Base-by-base conservation (phyloP, 2,888 invertebrate species). In the Melanostoma scalare region DNA sequence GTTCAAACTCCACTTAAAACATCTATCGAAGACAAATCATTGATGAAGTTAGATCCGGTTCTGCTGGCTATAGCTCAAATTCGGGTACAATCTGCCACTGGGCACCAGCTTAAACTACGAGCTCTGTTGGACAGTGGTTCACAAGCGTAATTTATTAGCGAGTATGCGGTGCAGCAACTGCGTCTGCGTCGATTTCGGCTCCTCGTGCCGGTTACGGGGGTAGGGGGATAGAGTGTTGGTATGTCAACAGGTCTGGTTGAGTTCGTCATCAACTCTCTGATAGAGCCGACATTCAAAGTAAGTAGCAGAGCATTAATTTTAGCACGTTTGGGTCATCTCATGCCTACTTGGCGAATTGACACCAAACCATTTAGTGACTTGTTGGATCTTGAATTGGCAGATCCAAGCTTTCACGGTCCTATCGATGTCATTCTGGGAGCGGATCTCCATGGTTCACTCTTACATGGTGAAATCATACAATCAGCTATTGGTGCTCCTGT, bases 141-240 rank as follows among this genome's bases (percentile, higher is more conserved):
- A 6, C 85, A 85, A 33, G 77, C 80, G 6, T 74, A 71, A 3
- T 78, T 85, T 42, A 77, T 85, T 36, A 81, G 74, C 42, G 76
- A 76, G 69, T 80, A 72, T 69, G 72, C 68, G 0, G 73, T 56
- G 10, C 76, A 80, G 58, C 63, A 80, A 35, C 48, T 77, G 3
- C 58, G 42, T 6, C 52, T 78, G 10, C 73, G 53, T 3, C 68
- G 65, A 46, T 63, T 40, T 8, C 68, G 33, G 4, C n/a, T 74
- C 9, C 58, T 36, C 40, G 68, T 73, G 3, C 53, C 73, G 4
- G 61, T 85, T 5, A 71, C 60, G 53, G 75, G 75, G 9, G 48
- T 85, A 35, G 72, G 75, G 4, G 63, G 73, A 3, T 44, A 36
- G 1, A 52, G 8, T 9, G 69, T 77, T 20, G 63, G 74, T 2